Evolutionary conservation across 30 jellyfish, hydroid and myxozoan species (phyloP), one percentile per base, ranked within the genome.

Genomic region (Aurelia coerulea): DNA sequence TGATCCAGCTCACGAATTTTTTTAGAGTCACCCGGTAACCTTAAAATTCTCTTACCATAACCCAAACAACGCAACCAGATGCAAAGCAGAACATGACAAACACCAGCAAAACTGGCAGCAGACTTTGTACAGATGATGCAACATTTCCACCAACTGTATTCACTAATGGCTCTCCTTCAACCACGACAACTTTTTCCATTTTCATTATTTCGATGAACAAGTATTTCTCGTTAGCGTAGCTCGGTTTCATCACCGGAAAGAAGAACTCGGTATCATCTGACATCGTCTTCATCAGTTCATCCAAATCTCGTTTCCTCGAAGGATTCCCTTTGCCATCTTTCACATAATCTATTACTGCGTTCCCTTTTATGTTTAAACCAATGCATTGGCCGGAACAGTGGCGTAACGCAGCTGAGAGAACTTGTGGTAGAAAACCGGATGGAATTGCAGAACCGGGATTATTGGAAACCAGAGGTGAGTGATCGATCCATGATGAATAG

Each of bases 171-270:
- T 60, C 62, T 15, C 92, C 92, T 62, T 83, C 92, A 15, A 83
- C 92, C 54, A 83, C 46, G 7, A 83, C 86, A 5, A 83, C 92
- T 6, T 49, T 31, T 4, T 70, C 73, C 80, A 62, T 67, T 29
- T 68, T 52, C 18, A 83, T 41, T 60, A 83, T 1, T 63, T 73
- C 81, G 19, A 83, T 72, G 49, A 64, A 83, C 62, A 18, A 19
- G 76, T 31, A 83, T 2, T 73, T 32, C 8, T 83, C 92, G 19
- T 70, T 71, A 5, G 86, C 56, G 59, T 53, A 83, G 46, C 51
- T 58, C 65, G 92, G 92, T 62, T 83, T 83, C 46, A 39, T 14
- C 51, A 83, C 92, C 6, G 92, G 92, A 76, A 83, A 83, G n/a
- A 83, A 51, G 53, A 83, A 59, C 23, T 83, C 92, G 0, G 92